Percentiles rank a stretch among this genome's conserved stretches.
phyloP scores from a whole-genome alignment of 2,113 vertebrate genomes.

The Cichladusa arquata region DNA sequence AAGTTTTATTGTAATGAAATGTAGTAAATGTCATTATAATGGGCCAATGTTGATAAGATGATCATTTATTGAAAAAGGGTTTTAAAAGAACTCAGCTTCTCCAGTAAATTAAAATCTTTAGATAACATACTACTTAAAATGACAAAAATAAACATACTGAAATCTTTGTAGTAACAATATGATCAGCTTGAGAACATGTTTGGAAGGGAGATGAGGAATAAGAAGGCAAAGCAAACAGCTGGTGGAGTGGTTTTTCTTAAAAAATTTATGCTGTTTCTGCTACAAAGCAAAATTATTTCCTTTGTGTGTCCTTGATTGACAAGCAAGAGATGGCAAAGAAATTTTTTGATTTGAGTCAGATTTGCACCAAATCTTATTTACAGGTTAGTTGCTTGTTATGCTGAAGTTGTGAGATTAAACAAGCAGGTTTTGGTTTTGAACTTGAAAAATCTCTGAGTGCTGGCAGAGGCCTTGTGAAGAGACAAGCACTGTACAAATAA shows the following conservation, averaged over 20 bases:
- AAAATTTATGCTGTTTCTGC: neutral
- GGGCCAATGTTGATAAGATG: slow-evolving; percentile 48
- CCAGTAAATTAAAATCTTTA: slow-evolving; percentile 27
- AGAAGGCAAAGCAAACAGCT: neutral
- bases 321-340: neutral
- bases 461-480: neutral
- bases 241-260: neutral
- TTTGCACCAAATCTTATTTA: neutral
- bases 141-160: neutral
- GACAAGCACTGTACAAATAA: neutral
- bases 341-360: neutral
- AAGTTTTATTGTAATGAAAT: slow-evolving; percentile 62
- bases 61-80: slow-evolving; percentile 29
- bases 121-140: slow-evolving; percentile 28
- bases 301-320: neutral
- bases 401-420: neutral
- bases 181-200: neutral
- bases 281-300: neutral
- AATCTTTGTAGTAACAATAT: neutral
- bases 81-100: neutral
- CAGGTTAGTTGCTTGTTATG: neutral
- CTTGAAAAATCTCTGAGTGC: neutral
- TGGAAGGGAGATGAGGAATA: neutral
- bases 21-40: slow-evolving; percentile 54
- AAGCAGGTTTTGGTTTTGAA: neutral